These are phyloP conservation scores for Mastomys natalensis DNA, from an alignment of 2,113 vertebrate genomes.

Conservation along the genomic window DNA sequence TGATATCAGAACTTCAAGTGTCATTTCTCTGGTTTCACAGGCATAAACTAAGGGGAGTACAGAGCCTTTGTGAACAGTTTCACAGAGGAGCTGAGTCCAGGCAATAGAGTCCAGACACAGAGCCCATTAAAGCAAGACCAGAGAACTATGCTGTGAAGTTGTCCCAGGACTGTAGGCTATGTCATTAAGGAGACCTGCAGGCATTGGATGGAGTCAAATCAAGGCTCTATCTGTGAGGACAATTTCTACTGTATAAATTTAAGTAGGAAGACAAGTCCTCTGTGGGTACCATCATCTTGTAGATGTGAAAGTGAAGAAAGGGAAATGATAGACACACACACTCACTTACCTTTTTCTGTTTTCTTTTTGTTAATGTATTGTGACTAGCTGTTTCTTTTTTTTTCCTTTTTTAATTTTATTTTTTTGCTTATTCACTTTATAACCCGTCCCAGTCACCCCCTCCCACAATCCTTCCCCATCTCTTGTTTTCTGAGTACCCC, in stretches of 20 bases:
- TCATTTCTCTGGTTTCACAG: not conserved
- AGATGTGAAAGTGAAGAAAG: not conserved
- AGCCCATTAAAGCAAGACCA: not conserved
- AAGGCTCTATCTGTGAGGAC: not conserved
- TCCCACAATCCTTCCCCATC: too few species aligned
- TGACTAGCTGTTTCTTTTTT: not conserved
- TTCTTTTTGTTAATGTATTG: not conserved
- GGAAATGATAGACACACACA: not conserved
- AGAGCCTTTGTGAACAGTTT: not conserved
- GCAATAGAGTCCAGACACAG: not conserved
- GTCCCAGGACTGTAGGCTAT: not conserved
- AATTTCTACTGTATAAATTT: not conserved
- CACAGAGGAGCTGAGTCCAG: not conserved
- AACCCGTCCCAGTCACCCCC: too few species aligned
- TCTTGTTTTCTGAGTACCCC: too few species aligned
- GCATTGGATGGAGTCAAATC: not conserved
- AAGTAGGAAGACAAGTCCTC: not conserved
- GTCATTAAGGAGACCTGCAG: not conserved
- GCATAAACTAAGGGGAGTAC: not conserved
- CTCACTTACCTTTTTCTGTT: not conserved
- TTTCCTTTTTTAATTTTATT: too few species aligned
- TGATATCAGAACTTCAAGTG: not conserved
- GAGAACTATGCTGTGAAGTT: not conserved
- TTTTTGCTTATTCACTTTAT: too few species aligned
- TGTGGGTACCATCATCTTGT: not conserved